Conservation (phyloP, 2,888 invertebrate genomes). For the Ernsta delagoae region DNA sequence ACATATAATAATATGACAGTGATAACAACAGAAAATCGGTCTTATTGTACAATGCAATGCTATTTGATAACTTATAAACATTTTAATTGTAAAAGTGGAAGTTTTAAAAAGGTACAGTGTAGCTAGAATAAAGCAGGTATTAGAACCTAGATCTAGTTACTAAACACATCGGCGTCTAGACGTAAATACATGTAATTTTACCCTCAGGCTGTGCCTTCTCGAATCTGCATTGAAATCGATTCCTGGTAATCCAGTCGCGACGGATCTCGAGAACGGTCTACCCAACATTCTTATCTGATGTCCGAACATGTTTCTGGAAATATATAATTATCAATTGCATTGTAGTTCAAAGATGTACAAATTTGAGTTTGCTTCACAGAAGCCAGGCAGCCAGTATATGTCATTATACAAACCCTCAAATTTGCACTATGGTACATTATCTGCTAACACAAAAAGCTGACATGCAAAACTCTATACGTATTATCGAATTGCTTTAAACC, state of each 20-base stretch:
- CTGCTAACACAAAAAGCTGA: conserved; percentile 79
- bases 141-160: conserved; percentile 28
- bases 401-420: conserved; percentile 59
- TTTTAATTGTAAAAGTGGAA: too few relatives aligned
- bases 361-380: conserved; percentile 52
- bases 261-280: conserved; percentile 87
- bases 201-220: conserved; percentile 85
- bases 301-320: conserved; percentile 86
- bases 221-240: conserved; percentile 81
- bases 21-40: too few relatives aligned
- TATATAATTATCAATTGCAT: conserved; percentile 19
- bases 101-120: not conserved
- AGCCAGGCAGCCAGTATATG: conserved; percentile 75
- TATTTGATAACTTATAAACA: too few relatives aligned
- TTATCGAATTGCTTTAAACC: conserved; percentile 47
- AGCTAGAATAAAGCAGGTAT: conserved; percentile 13
- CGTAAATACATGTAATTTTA: conserved; percentile 45
- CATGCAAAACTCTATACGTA: conserved; percentile 69
- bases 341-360: conserved; percentile 39
- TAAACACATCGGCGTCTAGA: conserved; percentile 32
- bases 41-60: too few relatives aligned
- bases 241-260: conserved; percentile 84
- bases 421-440: conserved; percentile 56
- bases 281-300: conserved; percentile 87
- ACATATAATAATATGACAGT: too few relatives aligned